Conservation (phyloP, 2,888 invertebrate genomes). For the Pharmacophagus antenor region DNA sequence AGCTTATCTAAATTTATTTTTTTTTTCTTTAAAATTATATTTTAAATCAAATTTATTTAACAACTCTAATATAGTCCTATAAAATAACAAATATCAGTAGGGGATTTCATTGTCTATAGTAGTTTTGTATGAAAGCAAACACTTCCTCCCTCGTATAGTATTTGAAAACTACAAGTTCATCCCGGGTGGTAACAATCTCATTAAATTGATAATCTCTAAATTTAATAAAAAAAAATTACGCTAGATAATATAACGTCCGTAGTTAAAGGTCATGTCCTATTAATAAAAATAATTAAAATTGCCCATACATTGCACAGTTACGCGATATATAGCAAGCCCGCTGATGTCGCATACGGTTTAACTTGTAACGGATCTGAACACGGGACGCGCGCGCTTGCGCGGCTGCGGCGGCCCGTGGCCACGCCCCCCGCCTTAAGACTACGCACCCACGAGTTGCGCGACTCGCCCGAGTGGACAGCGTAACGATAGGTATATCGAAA, state of each 20-base stretch:
- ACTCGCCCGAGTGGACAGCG: too few species aligned
- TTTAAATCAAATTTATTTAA: constrained; percentile 59
- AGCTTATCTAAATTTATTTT: constrained; percentile 66
- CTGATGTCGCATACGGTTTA: background rate
- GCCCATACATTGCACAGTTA: constrained; percentile 56
- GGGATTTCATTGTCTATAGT: constrained; percentile 50
- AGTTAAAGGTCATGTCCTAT: constrained; percentile 69
- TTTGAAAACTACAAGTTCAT: constrained; percentile 56
- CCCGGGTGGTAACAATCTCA: constrained; percentile 79
- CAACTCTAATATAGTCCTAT: constrained; percentile 62
- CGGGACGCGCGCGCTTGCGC: constrained; percentile 1
- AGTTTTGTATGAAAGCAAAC: constrained; percentile 54
- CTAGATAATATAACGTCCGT: constrained; percentile 73
- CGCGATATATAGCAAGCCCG: background rate
- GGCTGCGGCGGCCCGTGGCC: background rate
- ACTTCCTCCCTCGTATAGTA: constrained; percentile 49
- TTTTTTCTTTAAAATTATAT: constrained; percentile 60
- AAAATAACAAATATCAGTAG: constrained; percentile 68
- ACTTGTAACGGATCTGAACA: too few species aligned
- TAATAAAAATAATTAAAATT: constrained; percentile 58
- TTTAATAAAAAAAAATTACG: constrained; percentile 71
- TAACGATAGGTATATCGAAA: too few species aligned
- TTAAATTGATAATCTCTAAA: constrained; percentile 71
- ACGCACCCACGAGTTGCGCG: too few species aligned
- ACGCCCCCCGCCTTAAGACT: too few species aligned